Evolutionary conservation across 2,888 invertebrate genomes (phyloP), one percentile per base, ranked within the genome.

Genomic region (Philereme vetulata): DNA sequence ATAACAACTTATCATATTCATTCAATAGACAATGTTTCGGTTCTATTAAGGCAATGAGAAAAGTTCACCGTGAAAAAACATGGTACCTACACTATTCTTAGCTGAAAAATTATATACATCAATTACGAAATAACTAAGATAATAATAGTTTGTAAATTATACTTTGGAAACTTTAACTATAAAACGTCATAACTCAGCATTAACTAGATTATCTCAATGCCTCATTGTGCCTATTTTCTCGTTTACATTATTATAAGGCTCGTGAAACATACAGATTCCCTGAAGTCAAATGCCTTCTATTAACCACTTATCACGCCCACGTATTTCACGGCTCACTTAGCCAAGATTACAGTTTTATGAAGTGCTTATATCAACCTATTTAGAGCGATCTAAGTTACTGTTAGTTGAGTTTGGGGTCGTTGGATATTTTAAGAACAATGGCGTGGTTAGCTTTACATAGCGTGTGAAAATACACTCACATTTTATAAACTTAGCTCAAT

Each of bases 271-370:
- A 38, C 38, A 6, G 38, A 38, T 38, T 38, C 7, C 48, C 54
- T 52, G 54, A 55, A 54, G 54, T 51, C 55, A 61, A 60, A 62
- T 56, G 45, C 50, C 46, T 56, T 45, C 45, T 60, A 60, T 62
- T 62, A 42, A 42, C 46, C 51, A 57, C 57, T 60, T 55, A 56
- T 59, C 64, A 52, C 55, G 62, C 50, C 64, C 45, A 57, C 60
- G 55, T 64, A 63, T 66, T 65, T 66, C 64, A 65, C 63, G 61
- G 52, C 66, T 66, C 62, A 66, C 66, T 68, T 68, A 66, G 63
- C 51, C 49, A 64, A 56, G 68, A 68, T 68, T 63, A 65, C 61
- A 61, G 49, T 66, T 68, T 65, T 64, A 68, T 63, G 63, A 66
- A 68, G 63, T 65, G 60, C 57, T 63, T 63, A 60, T 65, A 62